Evolutionary conservation across 2,113 vertebrate species (phyloP), one percentile per base, ranked within the genome.

Genomic region (Trachemys scripta): DNA sequence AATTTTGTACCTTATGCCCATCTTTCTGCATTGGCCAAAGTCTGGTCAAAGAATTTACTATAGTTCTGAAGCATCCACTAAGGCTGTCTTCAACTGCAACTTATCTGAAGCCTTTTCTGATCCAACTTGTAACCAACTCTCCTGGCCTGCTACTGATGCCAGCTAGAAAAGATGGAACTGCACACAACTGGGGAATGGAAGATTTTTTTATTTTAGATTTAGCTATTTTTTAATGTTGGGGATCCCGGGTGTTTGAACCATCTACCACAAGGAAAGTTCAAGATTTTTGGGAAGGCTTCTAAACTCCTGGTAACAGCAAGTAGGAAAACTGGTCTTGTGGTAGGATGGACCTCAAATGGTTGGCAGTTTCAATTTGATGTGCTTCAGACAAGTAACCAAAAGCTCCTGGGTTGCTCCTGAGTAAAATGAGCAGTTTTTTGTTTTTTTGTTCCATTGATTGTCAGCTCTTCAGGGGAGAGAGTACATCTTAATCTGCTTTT

Each of bases 281-380:
- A 2, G 45, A 47, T 72, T 91, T 96, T 96, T 65, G 89, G 51
- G 49, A 88, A 82, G 90, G 2, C 42, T 93, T 92, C 20, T 38
- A 53, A 87, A 69, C 9, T 85, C 24, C 6, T 49, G 45, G 4
- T 80, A 82, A 38, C 11, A 90, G 14, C 13, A 65, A 19, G 38
- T 24, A 38, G 24, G 57, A 42, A 5, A 72, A 38, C 10, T 16
- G 29, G 2, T 90, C 25, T n/a, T 4, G 51, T 53, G 62, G 85
- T 78, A 38, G n/a, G 94, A 6, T 13, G 10, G 25, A 84, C 16
- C 19, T 82, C 45, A 80, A 86, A 72, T 82, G n/a, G 4, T 1
- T 78, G 38, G 6, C 31, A 82, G 29, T n/a, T 72, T 72, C 65
- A n/a, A 19, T 80, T 90, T 78, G 20, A 87, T 35, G 25, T 11